These are phyloP conservation scores for Neosalanx taihuensis DNA, from an alignment of 2,797 vertebrate genomes.

Conservation along the genomic window DNA sequence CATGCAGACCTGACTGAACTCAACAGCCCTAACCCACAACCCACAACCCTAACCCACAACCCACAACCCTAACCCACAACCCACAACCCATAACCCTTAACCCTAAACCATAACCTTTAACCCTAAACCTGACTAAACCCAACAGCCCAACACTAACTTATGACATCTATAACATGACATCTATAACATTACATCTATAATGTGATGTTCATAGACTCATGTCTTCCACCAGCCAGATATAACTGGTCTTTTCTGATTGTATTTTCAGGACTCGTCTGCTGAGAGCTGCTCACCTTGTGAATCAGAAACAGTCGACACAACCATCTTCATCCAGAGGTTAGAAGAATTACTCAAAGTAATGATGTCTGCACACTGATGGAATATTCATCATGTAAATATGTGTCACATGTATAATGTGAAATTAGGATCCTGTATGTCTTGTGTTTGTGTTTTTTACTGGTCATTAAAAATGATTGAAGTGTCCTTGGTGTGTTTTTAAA, in stretches of 20 bases:
- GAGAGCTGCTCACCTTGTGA: constrained; percentile 81
- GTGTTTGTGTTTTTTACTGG: background rate
- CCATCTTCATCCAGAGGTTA: constrained; percentile 72
- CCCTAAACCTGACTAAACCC: background rate
- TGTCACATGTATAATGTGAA: background rate
- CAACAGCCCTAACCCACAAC: background rate
- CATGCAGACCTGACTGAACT: too few species aligned
- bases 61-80: too few species aligned
- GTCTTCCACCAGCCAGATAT: background rate
- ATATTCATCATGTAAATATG: background rate
- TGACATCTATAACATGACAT: background rate
- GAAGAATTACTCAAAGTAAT: constrained; percentile 33
- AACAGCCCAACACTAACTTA: background rate
- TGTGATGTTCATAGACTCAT: background rate
- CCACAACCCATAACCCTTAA: too few species aligned
- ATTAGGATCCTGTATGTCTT: too few species aligned
- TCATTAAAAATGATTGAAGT: constrained; percentile 13
- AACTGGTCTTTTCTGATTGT: constrained; percentile 14
- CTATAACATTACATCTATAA: background rate
- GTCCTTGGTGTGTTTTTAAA: background rate
- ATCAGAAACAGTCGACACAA: constrained; percentile 65
- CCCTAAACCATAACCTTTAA: background rate
- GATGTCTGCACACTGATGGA: background rate
- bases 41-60: too few species aligned
- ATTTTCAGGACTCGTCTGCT: constrained; percentile 59